phyloP scores from a whole-genome alignment of 1,140 invertebrate species.

The Melitaea cinxia region DNA sequence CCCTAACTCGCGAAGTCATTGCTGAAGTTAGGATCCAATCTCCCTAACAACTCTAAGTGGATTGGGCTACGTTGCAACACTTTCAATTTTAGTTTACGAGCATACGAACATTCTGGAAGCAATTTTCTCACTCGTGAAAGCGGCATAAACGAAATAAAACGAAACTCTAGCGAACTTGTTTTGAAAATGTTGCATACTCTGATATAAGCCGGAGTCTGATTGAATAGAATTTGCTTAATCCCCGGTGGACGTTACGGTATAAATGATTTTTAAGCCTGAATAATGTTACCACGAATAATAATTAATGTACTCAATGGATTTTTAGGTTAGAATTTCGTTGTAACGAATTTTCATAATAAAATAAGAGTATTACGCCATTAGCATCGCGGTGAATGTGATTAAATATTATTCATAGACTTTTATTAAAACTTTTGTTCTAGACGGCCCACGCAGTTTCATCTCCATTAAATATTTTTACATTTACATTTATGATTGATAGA shows the following conservation, averaged over 20 bases:
- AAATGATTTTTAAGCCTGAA: slow-evolving; percentile 17
- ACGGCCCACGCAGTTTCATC: no score
- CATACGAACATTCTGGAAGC: slow-evolving; percentile 26
- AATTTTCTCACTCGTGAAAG: slow-evolving; percentile 6
- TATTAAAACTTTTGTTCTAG: background rate
- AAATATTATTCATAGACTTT: background rate
- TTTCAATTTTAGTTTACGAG: slow-evolving; percentile 36
- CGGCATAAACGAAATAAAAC: slow-evolving; percentile 3
- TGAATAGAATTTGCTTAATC: background rate
- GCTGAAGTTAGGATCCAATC: slow-evolving; percentile 23
- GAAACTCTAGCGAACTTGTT: slow-evolving; percentile 1
- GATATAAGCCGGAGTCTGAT: background rate
- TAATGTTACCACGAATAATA: slow-evolving; percentile 1
- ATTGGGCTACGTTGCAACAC: slow-evolving; percentile 28
- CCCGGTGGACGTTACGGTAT: background rate
- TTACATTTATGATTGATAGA: no score
- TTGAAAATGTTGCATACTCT: slow-evolving; percentile 6
- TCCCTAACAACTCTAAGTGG: slow-evolving; percentile 24
- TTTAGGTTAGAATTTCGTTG: background rate
- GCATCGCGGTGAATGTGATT: background rate
- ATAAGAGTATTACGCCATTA: slow-evolving; percentile 1
- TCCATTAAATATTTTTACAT: no score
- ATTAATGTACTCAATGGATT: background rate
- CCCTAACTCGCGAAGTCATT: slow-evolving; percentile 20
- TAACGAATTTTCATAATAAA: background rate